Percentiles rank a stretch among this genome's conserved stretches.
phyloP scores from a whole-genome alignment of 1,140 invertebrate genomes.

The Sinella curviseta region DNA sequence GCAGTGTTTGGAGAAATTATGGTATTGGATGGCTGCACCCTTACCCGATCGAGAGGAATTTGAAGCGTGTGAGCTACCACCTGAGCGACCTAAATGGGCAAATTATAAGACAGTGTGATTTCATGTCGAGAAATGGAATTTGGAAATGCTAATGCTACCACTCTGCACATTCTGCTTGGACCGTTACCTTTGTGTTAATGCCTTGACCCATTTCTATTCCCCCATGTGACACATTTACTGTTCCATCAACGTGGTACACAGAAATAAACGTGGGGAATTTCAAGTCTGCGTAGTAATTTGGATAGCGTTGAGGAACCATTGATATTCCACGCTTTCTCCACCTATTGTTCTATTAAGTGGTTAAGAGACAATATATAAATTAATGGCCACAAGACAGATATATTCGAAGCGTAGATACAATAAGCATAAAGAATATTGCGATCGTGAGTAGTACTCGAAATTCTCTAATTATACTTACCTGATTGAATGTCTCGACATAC shows the following conservation, averaged over 20 bases:
- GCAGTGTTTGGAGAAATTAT: slow-evolving; percentile 65
- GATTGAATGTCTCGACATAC: slow-evolving; percentile 65
- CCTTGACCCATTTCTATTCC: slow-evolving; percentile 72
- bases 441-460: no score
- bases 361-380: no score
- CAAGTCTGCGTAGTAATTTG: slow-evolving; percentile 59
- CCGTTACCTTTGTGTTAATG: slow-evolving; percentile 63
- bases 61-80: slow-evolving; percentile 72
- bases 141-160: not conserved
- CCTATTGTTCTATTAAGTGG: slow-evolving; percentile 55
- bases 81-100: slow-evolving; percentile 76
- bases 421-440: no score
- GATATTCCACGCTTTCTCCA: slow-evolving; percentile 60
- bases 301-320: slow-evolving; percentile 55
- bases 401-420: no score
- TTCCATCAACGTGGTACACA: slow-evolving; percentile 57
- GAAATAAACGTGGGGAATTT: not conserved
- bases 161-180: not conserved
- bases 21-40: slow-evolving; percentile 67
- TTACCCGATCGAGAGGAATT: slow-evolving; percentile 69
- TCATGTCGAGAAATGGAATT: slow-evolving; percentile 24
- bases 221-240: slow-evolving; percentile 64
- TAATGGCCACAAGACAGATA: not conserved
- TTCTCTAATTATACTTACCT: slow-evolving; percentile 56
- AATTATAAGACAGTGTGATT: no score